phyloP scores from a whole-genome alignment of 2,888 invertebrate species.

The Ditula angustiorana region DNA sequence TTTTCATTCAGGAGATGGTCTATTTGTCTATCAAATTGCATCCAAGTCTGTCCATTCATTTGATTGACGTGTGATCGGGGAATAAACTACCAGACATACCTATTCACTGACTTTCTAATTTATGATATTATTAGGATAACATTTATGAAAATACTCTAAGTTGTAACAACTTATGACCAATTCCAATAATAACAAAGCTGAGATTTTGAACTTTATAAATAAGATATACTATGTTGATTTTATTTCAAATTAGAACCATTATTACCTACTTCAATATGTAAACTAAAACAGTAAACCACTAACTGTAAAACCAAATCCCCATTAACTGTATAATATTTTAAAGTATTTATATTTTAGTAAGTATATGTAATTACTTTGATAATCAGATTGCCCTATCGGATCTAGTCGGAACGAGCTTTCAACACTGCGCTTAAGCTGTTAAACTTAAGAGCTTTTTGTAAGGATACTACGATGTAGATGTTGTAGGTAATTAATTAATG shows the following conservation, averaged over 20 bases:
- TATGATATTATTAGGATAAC: neutral
- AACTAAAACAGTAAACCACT: neutral
- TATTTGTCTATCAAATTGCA: too few species aligned
- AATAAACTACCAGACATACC: too few species aligned
- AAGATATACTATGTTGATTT: too few species aligned
- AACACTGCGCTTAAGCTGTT: slow-evolving; percentile 72
- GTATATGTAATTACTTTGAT: slow-evolving; percentile 27
- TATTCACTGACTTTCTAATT: too few species aligned
- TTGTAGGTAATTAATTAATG: slow-evolving; percentile 64
- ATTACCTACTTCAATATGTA: too few species aligned
- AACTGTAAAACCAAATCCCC: slow-evolving; percentile 10
- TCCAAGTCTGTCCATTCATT: too few species aligned
- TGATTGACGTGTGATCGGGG: too few species aligned
- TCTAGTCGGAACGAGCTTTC: slow-evolving; percentile 73
- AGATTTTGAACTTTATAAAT: neutral
- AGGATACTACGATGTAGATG: slow-evolving; percentile 60
- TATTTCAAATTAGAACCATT: too few species aligned
- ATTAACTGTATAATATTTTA: slow-evolving; percentile 11
- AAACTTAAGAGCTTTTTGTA: slow-evolving; percentile 79
- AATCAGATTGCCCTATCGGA: slow-evolving; percentile 45
- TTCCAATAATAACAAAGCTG: neutral
- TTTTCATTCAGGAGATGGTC: too few species aligned
- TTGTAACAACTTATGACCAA: neutral
- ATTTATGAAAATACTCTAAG: neutral
- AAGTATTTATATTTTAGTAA: slow-evolving; percentile 21